phyloP scores from a whole-genome alignment of 2,113 vertebrate genomes.

The Cryptomyrus ogoouensis region DNA sequence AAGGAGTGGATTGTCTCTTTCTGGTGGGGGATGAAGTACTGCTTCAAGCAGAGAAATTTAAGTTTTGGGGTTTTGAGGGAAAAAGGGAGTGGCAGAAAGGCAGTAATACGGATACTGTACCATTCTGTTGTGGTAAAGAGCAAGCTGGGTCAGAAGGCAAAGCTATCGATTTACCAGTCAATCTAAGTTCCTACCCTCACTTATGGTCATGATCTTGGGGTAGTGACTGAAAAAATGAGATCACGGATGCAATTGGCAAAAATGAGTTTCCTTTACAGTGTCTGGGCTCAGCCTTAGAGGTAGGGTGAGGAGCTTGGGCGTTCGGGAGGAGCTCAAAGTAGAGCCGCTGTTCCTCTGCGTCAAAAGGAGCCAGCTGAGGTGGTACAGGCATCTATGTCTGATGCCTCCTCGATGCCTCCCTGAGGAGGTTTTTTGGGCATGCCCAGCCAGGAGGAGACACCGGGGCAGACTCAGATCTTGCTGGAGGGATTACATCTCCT shows the following conservation, averaged over 20 bases:
- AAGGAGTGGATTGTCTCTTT: no score
- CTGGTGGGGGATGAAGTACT: no score
- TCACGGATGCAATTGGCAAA: not conserved
- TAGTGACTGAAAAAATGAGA: not conserved
- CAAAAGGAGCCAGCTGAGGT: not conserved
- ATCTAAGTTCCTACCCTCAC: not conserved
- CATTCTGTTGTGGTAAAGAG: not conserved
- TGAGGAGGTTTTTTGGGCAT: not conserved
- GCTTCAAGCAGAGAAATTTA: no score
- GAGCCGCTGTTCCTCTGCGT: not conserved
- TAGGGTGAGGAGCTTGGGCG: not conserved
- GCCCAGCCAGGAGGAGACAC: not conserved
- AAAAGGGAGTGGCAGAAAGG: no score
- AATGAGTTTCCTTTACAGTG: not conserved
- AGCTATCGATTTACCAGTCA: not conserved
- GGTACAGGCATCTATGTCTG: not conserved
- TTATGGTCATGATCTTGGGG: not conserved
- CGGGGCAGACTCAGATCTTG: not conserved
- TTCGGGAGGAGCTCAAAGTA: not conserved
- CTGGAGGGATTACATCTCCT: not conserved
- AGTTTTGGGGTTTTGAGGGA: no score
- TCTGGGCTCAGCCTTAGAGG: not conserved
- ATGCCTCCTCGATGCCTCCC: not conserved
- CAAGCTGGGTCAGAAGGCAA: not conserved
- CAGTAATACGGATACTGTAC: no score